phyloP scores from a whole-genome alignment of 2,113 vertebrate species.

The Gymnobelideus leadbeateri region DNA sequence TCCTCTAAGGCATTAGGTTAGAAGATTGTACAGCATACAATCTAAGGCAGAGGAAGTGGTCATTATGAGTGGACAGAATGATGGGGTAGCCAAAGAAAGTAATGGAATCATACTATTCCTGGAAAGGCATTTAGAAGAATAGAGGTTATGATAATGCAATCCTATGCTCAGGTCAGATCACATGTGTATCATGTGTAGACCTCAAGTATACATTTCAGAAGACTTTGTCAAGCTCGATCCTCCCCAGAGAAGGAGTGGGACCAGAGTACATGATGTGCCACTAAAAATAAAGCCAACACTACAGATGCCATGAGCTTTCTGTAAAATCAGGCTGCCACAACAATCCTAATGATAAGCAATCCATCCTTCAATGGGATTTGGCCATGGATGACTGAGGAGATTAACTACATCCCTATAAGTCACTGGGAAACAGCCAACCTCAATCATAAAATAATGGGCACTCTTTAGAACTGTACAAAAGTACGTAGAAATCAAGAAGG shows the following conservation, averaged over 20 bases:
- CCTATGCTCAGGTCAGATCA: neutral
- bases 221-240: too few species aligned
- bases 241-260: too few species aligned
- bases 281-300: neutral
- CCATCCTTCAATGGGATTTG: neutral
- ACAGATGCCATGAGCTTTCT: too few species aligned
- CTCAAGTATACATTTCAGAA: too few species aligned
- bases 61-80: neutral
- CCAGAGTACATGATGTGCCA: too few species aligned
- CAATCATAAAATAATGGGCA: neutral
- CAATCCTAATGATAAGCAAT: neutral
- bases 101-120: neutral
- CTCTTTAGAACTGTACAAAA: neutral
- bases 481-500: neutral
- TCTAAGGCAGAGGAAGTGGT: neutral
- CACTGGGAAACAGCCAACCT: neutral
- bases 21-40: neutral
- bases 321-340: neutral
- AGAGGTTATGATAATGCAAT: neutral
- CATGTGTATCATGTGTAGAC: neutral
- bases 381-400: neutral
- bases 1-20: neutral
- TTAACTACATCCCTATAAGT: neutral
- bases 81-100: neutral
- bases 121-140: neutral